Evolutionary conservation across 1,140 invertebrate species (phyloP), one percentile per base, ranked within the genome.

Genomic region (Drosophila pseudoananassae): DNA sequence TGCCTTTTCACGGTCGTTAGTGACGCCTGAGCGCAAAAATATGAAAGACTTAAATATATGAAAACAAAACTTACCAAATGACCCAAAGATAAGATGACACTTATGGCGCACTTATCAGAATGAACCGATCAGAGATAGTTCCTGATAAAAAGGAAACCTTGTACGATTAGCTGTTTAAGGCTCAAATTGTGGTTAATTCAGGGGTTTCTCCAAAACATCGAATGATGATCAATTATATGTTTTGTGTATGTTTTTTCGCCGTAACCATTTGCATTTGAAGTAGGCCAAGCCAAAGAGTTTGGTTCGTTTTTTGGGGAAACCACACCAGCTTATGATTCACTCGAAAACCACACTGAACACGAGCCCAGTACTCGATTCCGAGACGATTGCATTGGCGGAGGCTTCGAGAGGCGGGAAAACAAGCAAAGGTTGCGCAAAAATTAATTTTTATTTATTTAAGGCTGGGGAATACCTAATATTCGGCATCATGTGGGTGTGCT

Each of bases 1-100:
- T 78, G 72, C 55, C 61, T 82, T 85, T 85, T 85, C 82, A 85
- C 82, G 81, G 81, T 87, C 81, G 82, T 85, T 84, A 85, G 55
- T 76, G 81, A 83, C 76, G 77, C 47, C 40, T 17, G 14, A 38
- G 57, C 23, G 47, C 14, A 51, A 76, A 61, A 56, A 43, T 46
- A 45, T 38, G 40, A 64, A 25, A 64, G 54, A 49, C 40, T 40
- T 46, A 38, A 45, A 43, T 17, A 52, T 50, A 52, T 14, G 14
- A 15, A 74, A 43, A 50, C 50, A 50, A 72, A 61, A 50, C 23
- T 20, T 14, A 49, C 17, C 43, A 51, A 49, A 60, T 54, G 52
- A 54, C 50, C 7, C 29, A 43, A 12, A 78, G 50, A 68, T 68
- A 60, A 29, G 50, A 68, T 63, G 49, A 15, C 25, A 46, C 14